A percentile compares a stretch with the other conserved stretches of the same genome.
Conservation (phyloP, 30 jellyfish, hydroid and myxozoan species). For the Mastigias papua region DNA sequence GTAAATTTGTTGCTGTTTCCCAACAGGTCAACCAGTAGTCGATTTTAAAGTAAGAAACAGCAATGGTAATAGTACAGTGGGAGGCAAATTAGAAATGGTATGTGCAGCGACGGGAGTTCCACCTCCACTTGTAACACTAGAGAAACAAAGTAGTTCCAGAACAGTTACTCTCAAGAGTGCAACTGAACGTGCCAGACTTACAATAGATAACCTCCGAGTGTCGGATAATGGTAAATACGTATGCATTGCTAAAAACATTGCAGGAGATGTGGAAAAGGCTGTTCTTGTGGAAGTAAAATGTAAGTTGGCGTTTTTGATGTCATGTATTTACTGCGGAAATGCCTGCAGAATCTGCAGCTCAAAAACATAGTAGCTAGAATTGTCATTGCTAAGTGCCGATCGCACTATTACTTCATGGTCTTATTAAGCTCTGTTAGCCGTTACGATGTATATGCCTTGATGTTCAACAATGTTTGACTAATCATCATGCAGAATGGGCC, state of each 20-base stretch:
- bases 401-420: too few relatives aligned
- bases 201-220: not conserved
- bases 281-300: constrained; percentile 56
- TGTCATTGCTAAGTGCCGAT: too few relatives aligned
- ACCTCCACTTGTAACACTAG: constrained; percentile 16
- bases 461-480: too few relatives aligned
- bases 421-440: too few relatives aligned
- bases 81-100: constrained; percentile 28
- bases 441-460: too few relatives aligned
- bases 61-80: constrained; percentile 42
- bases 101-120: constrained; percentile 59
- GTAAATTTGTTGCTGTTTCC: constrained; percentile 13
- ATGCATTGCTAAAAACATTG: constrained; percentile 61
- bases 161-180: not conserved
- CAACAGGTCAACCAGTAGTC: constrained; percentile 57
- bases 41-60: constrained; percentile 46
- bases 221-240: constrained; percentile 49
- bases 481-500: too few relatives aligned
- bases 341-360: too few relatives aligned
- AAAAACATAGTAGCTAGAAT: too few relatives aligned
- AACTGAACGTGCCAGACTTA: not conserved
- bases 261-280: constrained; percentile 21
- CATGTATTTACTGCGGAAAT: not conserved
- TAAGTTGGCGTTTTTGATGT: constrained; percentile 26
- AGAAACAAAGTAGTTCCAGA: constrained; percentile 12